phyloP scores from a whole-genome alignment of 30 jellyfish, hydroid and myxozoan species.

The Hydra vulgaris region DNA sequence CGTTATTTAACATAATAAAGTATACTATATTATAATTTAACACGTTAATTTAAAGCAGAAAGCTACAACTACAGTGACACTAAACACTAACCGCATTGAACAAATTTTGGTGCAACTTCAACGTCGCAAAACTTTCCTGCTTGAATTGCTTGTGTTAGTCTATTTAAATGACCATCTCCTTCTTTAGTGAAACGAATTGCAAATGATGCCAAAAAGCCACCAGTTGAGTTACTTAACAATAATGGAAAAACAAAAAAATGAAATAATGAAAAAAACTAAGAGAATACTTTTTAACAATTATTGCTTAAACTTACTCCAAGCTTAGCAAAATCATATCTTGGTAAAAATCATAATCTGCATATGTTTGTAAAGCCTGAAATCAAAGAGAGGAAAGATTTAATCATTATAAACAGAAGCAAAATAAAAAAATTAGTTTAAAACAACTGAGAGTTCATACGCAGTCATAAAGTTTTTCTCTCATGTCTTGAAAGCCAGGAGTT shows the following conservation, averaged over 20 bases:
- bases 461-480: conserved; percentile 81
- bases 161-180: conserved; percentile 72
- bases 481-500: conserved; percentile 63
- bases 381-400: background rate
- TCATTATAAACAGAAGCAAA: too few relatives aligned
- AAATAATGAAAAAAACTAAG: background rate
- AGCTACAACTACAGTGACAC: too few relatives aligned
- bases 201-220: conserved; percentile 64
- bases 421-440: background rate
- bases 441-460: conserved; percentile 47
- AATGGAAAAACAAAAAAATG: background rate
- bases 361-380: conserved; percentile 61
- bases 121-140: conserved; percentile 81
- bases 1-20: too few relatives aligned
- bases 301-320: conserved; percentile 56
- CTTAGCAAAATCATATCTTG: conserved; percentile 66
- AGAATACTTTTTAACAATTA: too few relatives aligned
- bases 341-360: conserved; percentile 69
- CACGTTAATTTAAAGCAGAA: too few relatives aligned
- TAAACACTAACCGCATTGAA: conserved; percentile 71
- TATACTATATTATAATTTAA: too few relatives aligned
- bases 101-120: conserved; percentile 81
- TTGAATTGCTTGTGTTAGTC: conserved; percentile 76
- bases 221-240: conserved; percentile 54
- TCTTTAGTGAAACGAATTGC: conserved; percentile 86